These are phyloP conservation scores for Spinus olivaceus DNA, from an alignment of 2,797 vertebrate species.

Conservation along the genomic window DNA sequence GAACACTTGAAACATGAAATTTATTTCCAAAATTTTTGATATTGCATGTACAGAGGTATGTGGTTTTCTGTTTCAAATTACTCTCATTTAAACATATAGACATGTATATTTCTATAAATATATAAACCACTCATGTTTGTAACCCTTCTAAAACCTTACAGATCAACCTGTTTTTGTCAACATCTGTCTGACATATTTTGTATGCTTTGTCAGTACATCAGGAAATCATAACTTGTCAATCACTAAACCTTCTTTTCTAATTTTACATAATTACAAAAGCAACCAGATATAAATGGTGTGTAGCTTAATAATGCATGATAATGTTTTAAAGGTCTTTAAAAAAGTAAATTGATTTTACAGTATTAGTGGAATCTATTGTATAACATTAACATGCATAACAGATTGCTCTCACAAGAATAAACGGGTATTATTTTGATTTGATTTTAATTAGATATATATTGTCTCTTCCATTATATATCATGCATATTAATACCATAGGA, in stretches of 20 bases:
- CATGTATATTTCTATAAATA: neutral
- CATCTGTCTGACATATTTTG: neutral
- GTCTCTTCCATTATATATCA: slow-evolving; percentile 59
- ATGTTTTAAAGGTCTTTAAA: slow-evolving; percentile 50
- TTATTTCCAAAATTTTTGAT: neutral
- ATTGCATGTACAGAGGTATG: neutral
- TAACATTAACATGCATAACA: slow-evolving; percentile 67
- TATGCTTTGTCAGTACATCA: slow-evolving; percentile 16
- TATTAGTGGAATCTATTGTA: slow-evolving; percentile 45
- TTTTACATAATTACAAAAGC: slow-evolving; percentile 50
- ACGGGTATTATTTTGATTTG: slow-evolving; percentile 56
- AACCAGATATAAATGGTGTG: slow-evolving; percentile 39
- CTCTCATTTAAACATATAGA: neutral
- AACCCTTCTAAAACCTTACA: neutral
- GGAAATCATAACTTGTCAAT: slow-evolving; percentile 31
- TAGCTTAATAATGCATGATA: slow-evolving; percentile 48
- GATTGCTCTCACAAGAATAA: slow-evolving; percentile 56
- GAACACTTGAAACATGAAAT: neutral
- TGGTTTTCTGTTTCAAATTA: neutral
- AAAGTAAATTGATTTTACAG: slow-evolving; percentile 53
- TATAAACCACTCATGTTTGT: neutral
- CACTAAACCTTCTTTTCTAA: slow-evolving; percentile 21
- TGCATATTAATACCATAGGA: slow-evolving; percentile 4
- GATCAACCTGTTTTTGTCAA: neutral
- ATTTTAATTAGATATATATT: slow-evolving; percentile 72